Evolutionary conservation across 2,888 invertebrate genomes (phyloP), one percentile per base, ranked within the genome.

Genomic region (Linyphia triangularis): DNA sequence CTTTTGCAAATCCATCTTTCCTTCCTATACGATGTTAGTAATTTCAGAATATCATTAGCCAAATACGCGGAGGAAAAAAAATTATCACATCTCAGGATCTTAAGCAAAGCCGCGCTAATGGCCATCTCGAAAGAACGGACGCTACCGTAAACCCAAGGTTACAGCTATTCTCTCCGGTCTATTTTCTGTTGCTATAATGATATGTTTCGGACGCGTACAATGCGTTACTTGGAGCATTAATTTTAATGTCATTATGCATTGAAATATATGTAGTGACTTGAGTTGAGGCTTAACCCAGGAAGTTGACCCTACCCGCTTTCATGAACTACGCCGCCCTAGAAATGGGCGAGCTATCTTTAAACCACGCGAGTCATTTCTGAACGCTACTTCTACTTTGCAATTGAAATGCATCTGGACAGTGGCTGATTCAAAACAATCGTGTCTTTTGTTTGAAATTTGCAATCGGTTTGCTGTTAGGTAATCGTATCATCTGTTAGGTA

Each of bases 261-360:
- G 67, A 16, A 30, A 33, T 67, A 59, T 37, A 65, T 28, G 57
- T 28, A 22, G 22, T 22, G 26, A 43, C 26, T 73, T 24, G 24
- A 16, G 43, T 65, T 72, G 19, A 24, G 19, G 37, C 40, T 33
- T 67, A 69, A 84, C 75, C 67, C 57, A 67, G 84, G 84, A 84
- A 84, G 77, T 84, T 84, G 57, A 69, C 59, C 77, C 67, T 77
- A 43, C 37, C 19, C 33, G 26, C n/a, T 19, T 69, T 67, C 77
- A 77, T 77, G 84, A 67, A 9, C n/a, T 77, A 59, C 84, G 16
- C 75, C 84, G 75, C 84, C 84, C 77, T 19, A 24, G 13, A 70
- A 37, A 82, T 61, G 51, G 51, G 51, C 51, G 51, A 51, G 51
- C 51, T 51, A 51, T 51, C 51, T 51, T 51, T 51, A n/a, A n/a